These are phyloP conservation scores for Tetrao urogallus DNA, from an alignment of 2,113 vertebrate species.

Conservation along the genomic window DNA sequence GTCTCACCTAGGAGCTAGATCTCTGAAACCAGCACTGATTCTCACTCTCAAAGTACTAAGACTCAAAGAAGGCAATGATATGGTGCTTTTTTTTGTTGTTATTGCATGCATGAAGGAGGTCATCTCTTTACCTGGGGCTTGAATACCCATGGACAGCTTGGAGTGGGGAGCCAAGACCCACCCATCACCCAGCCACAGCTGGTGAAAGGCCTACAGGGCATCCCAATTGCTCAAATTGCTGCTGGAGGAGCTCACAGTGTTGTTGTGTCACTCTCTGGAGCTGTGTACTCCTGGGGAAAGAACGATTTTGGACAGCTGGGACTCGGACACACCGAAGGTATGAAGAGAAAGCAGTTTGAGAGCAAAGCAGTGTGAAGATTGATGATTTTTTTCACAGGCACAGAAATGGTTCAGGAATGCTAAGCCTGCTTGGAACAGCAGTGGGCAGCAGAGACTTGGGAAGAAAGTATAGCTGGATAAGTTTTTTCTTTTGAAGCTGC, in stretches of 20 bases:
- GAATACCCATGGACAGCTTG: slow-evolving; percentile 88
- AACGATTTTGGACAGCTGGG: slow-evolving; percentile 92
- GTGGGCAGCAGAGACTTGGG: background rate
- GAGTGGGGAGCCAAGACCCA: slow-evolving; percentile 76
- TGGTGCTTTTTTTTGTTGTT: slow-evolving; percentile 8
- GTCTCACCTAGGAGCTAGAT: background rate
- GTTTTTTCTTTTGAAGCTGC: background rate
- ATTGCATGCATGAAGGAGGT: slow-evolving; percentile 79
- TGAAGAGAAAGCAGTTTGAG: background rate
- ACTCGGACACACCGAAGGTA: slow-evolving; percentile 87
- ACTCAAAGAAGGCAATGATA: background rate
- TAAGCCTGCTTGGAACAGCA: background rate
- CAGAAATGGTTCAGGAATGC: background rate
- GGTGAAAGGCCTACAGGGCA: slow-evolving; percentile 82
- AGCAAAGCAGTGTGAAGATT: background rate
- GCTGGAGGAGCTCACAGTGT: slow-evolving; percentile 90
- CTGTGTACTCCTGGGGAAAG: slow-evolving; percentile 92
- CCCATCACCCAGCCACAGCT: slow-evolving; percentile 74
- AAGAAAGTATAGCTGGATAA: background rate
- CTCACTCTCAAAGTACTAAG: background rate
- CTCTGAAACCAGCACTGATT: background rate
- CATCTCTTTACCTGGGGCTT: slow-evolving; percentile 90
- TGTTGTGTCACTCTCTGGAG: slow-evolving; percentile 88
- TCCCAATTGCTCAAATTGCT: slow-evolving; percentile 87
- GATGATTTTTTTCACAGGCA: background rate